These are phyloP conservation scores for Drosophila malerkotliana DNA, from an alignment of 1,140 invertebrate species.

Conservation along the genomic window DNA sequence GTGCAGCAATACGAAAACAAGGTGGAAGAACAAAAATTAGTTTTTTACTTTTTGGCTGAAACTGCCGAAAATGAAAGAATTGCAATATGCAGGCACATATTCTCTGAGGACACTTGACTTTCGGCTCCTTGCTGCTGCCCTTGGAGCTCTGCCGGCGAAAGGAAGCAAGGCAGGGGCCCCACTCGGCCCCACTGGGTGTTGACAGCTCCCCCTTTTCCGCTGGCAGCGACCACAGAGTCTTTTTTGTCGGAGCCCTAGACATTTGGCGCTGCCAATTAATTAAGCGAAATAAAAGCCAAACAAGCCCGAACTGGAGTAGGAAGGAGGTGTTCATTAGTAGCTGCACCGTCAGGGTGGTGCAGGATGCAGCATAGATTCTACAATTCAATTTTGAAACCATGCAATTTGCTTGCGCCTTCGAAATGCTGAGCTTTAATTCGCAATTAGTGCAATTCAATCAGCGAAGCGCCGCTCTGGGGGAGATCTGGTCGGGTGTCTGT, in stretches of 20 bases:
- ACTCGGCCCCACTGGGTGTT: constrained; percentile 40
- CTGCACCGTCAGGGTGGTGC: not conserved
- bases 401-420: constrained; percentile 63
- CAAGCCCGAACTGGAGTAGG: constrained; percentile 47
- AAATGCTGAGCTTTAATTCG: constrained; percentile 75
- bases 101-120: constrained; percentile 80
- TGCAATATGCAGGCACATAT: constrained; percentile 76
- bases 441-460: constrained; percentile 82
- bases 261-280: constrained; percentile 79
- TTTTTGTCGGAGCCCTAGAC: constrained; percentile 35
- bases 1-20: constrained; percentile 19
- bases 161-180: not conserved
- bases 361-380: constrained; percentile 29
- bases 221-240: constrained; percentile 38
- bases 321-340: constrained; percentile 62
- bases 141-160: constrained; percentile 33
- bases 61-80: constrained; percentile 79
- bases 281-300: constrained; percentile 81
- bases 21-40: constrained; percentile 58
- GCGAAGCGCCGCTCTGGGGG: constrained; percentile 44
- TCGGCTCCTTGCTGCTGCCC: constrained; percentile 52
- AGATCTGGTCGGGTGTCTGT: constrained; percentile 31
- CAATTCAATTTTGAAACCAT: constrained; percentile 70
- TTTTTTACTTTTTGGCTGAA: constrained; percentile 54
- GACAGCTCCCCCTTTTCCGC: constrained; percentile 57